Percentiles rank a stretch among this genome's conserved stretches.
These are phyloP conservation scores for Myotis planiceps DNA, from an alignment of 2,797 vertebrate species.

Conservation along the genomic window DNA sequence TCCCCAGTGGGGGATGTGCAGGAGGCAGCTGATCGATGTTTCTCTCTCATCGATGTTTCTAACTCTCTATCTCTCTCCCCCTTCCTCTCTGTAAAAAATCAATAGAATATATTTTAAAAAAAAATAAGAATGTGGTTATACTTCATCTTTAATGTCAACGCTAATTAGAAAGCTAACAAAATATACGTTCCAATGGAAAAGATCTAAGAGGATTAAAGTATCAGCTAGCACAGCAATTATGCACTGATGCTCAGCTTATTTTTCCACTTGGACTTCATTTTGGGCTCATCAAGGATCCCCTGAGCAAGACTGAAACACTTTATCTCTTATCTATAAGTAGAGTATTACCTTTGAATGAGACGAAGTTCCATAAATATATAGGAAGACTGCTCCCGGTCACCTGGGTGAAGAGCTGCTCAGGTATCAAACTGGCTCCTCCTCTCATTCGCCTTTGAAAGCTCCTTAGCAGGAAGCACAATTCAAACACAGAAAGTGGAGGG, in stretches of 20 bases:
- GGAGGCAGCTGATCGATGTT: too few species aligned
- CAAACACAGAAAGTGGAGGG: background rate
- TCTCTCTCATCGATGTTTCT: too few species aligned
- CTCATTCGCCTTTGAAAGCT: conserved; percentile 20
- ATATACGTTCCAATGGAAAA: conserved; percentile 44
- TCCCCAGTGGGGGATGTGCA: too few species aligned
- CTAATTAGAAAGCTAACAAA: conserved; percentile 69
- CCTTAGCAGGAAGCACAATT: background rate
- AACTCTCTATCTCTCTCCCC: too few species aligned
- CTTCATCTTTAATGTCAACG: conserved; percentile 61
- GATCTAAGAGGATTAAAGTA: conserved; percentile 37
- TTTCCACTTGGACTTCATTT: background rate
- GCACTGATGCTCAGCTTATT: conserved; percentile 7
- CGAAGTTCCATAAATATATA: background rate
- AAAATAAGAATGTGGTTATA: conserved; percentile 44
- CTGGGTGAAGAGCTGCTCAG: conserved; percentile 7
- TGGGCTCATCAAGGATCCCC: background rate
- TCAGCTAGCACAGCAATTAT: conserved; percentile 45
- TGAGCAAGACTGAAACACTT: conserved; percentile 64
- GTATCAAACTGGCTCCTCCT: background rate
- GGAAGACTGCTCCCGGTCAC: background rate
- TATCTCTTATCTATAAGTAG: conserved; percentile 66
- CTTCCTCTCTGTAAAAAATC: too few species aligned
- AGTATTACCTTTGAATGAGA: background rate
- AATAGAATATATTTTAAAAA: conserved; percentile 60